Percentiles rank a stretch among this genome's conserved stretches.
These are phyloP conservation scores for human DNA, from an alignment of 2,113 vertebrate species.

Conservation along the genomic window DNA sequence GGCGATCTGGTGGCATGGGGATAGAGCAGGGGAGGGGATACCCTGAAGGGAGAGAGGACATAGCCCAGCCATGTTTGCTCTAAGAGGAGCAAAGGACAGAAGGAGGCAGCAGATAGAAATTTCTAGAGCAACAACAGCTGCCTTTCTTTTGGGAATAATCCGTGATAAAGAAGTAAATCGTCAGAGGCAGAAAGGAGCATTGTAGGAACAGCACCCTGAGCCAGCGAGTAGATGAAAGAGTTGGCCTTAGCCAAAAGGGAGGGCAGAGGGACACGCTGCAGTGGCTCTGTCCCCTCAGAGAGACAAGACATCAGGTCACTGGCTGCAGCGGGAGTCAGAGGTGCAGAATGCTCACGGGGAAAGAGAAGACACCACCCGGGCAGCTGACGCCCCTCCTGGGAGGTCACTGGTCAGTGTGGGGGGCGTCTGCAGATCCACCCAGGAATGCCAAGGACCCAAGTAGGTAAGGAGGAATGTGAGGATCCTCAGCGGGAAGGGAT, in stretches of 20 bases:
- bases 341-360: background rate
- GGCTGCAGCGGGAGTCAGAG: fast-evolving
- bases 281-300: background rate
- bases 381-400: background rate
- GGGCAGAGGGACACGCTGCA: background rate
- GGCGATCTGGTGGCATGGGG: fast-evolving
- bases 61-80: background rate
- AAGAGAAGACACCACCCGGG: background rate
- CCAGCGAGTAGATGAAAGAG: background rate
- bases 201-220: fast-evolving
- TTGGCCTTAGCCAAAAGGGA: background rate
- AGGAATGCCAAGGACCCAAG: background rate
- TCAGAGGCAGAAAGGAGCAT: background rate
- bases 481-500: background rate
- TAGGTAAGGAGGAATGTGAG: background rate
- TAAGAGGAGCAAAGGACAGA: background rate
- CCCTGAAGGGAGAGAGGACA: background rate
- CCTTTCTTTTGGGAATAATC: fast-evolving
- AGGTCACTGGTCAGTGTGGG: background rate
- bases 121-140: background rate
- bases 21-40: background rate
- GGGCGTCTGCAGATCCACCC: background rate
- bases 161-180: background rate
- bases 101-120: background rate
- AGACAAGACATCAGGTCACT: background rate